Base-by-base conservation (phyloP, 2,888 invertebrate genomes). In the Epinotia bilunana region DNA sequence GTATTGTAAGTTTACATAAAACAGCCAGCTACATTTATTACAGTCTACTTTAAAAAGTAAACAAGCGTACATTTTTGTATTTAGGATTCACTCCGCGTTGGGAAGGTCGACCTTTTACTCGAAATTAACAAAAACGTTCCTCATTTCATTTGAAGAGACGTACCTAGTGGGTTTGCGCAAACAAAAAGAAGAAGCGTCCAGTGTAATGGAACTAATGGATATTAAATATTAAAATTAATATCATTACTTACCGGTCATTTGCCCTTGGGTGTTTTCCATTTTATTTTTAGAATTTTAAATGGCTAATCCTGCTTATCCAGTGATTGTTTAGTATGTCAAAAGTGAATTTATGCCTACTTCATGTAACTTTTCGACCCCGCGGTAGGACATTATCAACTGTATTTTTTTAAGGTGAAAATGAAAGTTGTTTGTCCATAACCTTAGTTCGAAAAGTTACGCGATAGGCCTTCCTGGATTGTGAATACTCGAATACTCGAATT, bases 151-250 rank as follows among this genome's bases (percentile, higher is more conserved):
- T 60, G 18, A 18, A 43, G 55, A 74, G 70, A 71, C 75, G 72
- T n/a, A n/a, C n/a, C n/a, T n/a, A n/a, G n/a, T 71, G 57, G 72
- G 61, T 62, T 57, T 46, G 28, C 28, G 33, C 65, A 67, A 72
- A 75, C 67, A 72, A 57, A 61, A 71, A 63, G 68, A 65, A 64
- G 55, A 46, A 61, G 33, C 74, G 33, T 67, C 62, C 49, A 58
- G 49, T 67, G 61, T 72, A 67, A 72, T 72, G 61, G 67, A 72
- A 62, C 55, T 72, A 67, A 72, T 72, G 61, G 67, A 72, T 62
- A 72, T 72, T 75, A 75, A 67, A 75, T 72, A 75, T 75, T 75
- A 71, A 75, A 75, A 75, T 75, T 75, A 72, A 75, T 75, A 75
- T 71, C 61, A 72, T 72, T 71, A 61, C 13, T 57, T 28, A 49